These are phyloP conservation scores for Xiphydria camelus DNA, from an alignment of 2,888 invertebrate genomes.

Conservation along the genomic window DNA sequence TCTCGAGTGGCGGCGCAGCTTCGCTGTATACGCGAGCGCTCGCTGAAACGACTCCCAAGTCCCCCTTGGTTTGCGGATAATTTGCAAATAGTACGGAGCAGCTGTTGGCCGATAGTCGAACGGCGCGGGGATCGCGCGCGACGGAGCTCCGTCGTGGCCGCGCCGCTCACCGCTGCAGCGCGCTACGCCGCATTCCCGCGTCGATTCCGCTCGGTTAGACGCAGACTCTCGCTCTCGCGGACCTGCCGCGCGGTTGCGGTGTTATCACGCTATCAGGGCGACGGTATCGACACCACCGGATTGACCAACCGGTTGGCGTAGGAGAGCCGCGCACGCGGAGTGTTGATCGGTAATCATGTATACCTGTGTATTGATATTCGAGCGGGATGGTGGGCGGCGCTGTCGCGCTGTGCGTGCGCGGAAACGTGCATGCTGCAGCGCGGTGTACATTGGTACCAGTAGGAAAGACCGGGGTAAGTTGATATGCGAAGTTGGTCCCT, in stretches of 20 bases:
- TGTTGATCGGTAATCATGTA: too few species aligned
- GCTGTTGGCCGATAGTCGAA: too few species aligned
- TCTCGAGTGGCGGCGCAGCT: slow-evolving; percentile 40
- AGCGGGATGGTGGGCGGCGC: not conserved
- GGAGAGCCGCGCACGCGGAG: not conserved
- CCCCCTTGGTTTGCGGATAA: not conserved
- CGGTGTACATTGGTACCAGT: too few species aligned
- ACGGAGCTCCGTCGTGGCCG: slow-evolving; percentile 1
- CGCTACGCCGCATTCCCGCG: not conserved
- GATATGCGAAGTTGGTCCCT: too few species aligned
- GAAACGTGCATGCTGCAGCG: too few species aligned
- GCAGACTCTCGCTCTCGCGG: not conserved
- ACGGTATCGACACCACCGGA: not conserved
- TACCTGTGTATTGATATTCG: too few species aligned
- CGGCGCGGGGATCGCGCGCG: not conserved
- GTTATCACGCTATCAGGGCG: slow-evolving; percentile 1
- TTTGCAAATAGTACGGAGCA: slow-evolving; percentile 1
- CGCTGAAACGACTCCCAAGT: slow-evolving; percentile 1
- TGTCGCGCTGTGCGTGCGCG: not conserved
- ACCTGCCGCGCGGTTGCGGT: not conserved
- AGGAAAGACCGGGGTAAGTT: too few species aligned
- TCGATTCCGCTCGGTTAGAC: not conserved
- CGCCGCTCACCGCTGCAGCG: not conserved
- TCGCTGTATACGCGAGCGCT: slow-evolving; percentile 7
- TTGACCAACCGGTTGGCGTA: slow-evolving; percentile 1